Evolutionary conservation across 2,888 invertebrate genomes (phyloP), one percentile per base, ranked within the genome.

Genomic region (Escarpia spicata): DNA sequence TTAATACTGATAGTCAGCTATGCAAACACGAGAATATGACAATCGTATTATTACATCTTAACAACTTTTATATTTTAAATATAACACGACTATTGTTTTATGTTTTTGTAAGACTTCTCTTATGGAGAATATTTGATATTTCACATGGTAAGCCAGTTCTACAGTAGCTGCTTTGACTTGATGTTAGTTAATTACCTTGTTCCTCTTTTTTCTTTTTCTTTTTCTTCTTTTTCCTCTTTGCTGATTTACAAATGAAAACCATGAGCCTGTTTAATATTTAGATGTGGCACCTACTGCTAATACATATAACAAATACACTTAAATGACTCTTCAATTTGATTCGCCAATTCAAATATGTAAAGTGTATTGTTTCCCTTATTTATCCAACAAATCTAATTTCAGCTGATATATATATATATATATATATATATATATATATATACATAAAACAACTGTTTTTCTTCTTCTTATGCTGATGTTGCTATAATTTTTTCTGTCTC

Each of bases 201-300:
- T 75, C 75, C 19, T 75, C 75, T 75, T 75, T 75, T 75, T 75
- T 75, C 75, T 75, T 75, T 75, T 75, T 75, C 75, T 75, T 75
- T n/a, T 75, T 75, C 75, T 75, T 75, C 75, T 75, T 75, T 75
- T 75, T 75, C 75, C 19, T 75, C 75, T 75, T 75, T 75, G 75
- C 75, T 75, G 75, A 75, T 75, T 75, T 26, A 75, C 26, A 75
- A 75, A 75, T 75, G n/a, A 75, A 75, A 26, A 75, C 26, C 75
- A 75, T 75, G 75, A 15, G 26, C 26, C 4, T 75, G 26, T 75
- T n/a, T 75, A 52, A 52, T 52, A 52, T 52, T 9, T 75, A 75
- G n/a, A 75, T 75, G 26, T n/a, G n/a, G 75, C 75, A 75, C 75
- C 75, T 26, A 75, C 26, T 19, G 19, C n/a, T 2, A 26, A 75